Evolutionary conservation across 37 sponge, comb jelly and placozoan genomes (phyloP).

Genomic region (Geodia barretti): DNA sequence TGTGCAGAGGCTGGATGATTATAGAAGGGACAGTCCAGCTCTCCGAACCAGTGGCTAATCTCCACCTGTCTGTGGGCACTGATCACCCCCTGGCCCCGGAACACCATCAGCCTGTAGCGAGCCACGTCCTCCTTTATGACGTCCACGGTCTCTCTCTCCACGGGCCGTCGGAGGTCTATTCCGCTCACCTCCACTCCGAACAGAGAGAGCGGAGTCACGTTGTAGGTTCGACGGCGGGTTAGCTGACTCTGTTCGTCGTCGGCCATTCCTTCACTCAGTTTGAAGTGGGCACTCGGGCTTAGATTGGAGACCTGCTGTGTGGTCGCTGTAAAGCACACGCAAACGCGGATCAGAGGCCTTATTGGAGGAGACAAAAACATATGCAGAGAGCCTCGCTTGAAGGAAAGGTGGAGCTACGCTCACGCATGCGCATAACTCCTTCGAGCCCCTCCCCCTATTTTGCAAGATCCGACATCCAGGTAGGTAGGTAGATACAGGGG

Average conservation of each 20-base stretch:
- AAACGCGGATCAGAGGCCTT: too few relatives aligned
- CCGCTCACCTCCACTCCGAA: conserved; percentile 31
- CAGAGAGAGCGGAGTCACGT: conserved; percentile 3
- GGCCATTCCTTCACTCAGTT: not conserved
- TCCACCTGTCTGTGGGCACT: conserved; percentile 29
- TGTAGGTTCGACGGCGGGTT: not conserved
- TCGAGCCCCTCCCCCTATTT: too few relatives aligned
- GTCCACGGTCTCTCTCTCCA: not conserved
- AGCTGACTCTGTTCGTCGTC: not conserved
- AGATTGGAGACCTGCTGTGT: not conserved
- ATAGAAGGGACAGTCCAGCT: conserved; percentile 28
- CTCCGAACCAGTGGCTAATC: conserved; percentile 37
- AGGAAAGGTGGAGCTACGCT: too few relatives aligned
- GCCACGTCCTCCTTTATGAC: conserved; percentile 17
- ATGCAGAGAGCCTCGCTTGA: too few relatives aligned
- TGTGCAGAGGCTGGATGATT: conserved; percentile 24
- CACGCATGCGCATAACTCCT: too few relatives aligned
- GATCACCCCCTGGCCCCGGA: conserved; percentile 11
- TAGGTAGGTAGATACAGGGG: not conserved
- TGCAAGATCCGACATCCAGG: not conserved
- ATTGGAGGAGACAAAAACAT: too few relatives aligned
- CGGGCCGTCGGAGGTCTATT: conserved; percentile 2
- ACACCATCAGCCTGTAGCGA: conserved; percentile 15
- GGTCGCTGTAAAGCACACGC: too few relatives aligned
- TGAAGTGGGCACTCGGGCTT: not conserved